These are phyloP conservation scores for Anolis sagrei DNA, from an alignment of 2,113 vertebrate species.

Conservation along the genomic window DNA sequence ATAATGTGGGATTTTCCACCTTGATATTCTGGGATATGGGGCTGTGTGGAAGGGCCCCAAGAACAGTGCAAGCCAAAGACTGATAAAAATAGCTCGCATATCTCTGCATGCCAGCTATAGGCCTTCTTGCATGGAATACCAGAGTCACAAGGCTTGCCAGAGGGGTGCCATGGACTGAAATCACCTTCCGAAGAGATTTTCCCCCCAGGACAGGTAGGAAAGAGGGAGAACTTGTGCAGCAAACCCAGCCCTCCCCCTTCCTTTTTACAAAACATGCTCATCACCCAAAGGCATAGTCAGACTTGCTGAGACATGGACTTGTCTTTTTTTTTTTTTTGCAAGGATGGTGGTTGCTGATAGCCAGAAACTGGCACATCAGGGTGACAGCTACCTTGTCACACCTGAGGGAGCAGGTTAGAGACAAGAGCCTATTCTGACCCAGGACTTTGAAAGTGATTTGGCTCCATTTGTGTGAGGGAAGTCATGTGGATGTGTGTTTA, in stretches of 20 bases:
- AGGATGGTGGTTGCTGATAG: background rate
- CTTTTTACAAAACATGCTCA: background rate
- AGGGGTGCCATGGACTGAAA: background rate
- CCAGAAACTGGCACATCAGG: background rate
- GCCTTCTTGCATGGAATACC: background rate
- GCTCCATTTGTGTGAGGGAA: background rate
- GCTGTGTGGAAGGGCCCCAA: too few species aligned
- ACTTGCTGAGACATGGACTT: too few species aligned
- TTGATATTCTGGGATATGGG: too few species aligned
- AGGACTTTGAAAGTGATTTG: background rate
- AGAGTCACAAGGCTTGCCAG: background rate
- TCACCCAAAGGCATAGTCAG: background rate
- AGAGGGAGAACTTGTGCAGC: background rate
- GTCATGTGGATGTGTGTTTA: too few species aligned
- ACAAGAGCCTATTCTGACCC: background rate
- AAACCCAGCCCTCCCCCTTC: background rate
- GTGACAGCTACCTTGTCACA: background rate
- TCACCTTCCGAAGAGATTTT: background rate
- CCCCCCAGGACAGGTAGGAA: background rate
- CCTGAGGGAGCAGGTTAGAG: background rate
- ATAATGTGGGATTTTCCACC: too few species aligned
- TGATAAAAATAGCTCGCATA: background rate
- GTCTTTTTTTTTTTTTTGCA: too few species aligned
- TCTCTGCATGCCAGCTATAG: background rate
- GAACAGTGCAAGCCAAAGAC: background rate